Conservation (phyloP, 2,888 invertebrate species). For the Iselma pallidipennis region DNA sequence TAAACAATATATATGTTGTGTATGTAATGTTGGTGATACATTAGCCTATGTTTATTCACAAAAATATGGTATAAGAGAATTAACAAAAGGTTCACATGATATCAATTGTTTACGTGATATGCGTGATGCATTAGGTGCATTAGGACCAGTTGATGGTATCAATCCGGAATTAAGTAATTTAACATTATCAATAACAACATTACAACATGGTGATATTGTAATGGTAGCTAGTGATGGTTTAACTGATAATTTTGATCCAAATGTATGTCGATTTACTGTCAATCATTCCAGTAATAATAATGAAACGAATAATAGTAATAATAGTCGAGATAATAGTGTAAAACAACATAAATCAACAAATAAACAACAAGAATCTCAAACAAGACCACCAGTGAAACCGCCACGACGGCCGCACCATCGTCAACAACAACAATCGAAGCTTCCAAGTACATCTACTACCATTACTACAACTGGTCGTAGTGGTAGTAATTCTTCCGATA, state of each 20-base stretch:
- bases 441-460: too few species aligned
- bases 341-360: not conserved
- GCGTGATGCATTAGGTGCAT: conserved; percentile 84
- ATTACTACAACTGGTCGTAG: not conserved
- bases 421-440: conserved; percentile 49
- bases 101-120: conserved; percentile 82
- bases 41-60: conserved; percentile 84
- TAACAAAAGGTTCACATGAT: conserved; percentile 83
- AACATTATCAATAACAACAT: conserved; percentile 80
- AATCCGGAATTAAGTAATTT: conserved; percentile 87
- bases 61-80: conserved; percentile 77
- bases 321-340: conserved; percentile 11
- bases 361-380: conserved; percentile 6
- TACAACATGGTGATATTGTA: conserved; percentile 80
- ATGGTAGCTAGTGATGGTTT: conserved; percentile 89
- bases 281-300: conserved; percentile 42
- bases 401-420: conserved; percentile 39
- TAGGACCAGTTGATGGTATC: conserved; percentile 83
- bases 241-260: conserved; percentile 90
- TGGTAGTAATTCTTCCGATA: not conserved
- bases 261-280: conserved; percentile 83
- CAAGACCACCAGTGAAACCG: conserved; percentile 39
- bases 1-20: conserved; percentile 72
- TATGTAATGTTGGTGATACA: conserved; percentile 88
- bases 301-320: conserved; percentile 51